A percentile compares a stretch with the other conserved stretches of the same genome.
Conservation (phyloP, 2,797 vertebrate genomes). For the Adelosebastes latens region DNA sequence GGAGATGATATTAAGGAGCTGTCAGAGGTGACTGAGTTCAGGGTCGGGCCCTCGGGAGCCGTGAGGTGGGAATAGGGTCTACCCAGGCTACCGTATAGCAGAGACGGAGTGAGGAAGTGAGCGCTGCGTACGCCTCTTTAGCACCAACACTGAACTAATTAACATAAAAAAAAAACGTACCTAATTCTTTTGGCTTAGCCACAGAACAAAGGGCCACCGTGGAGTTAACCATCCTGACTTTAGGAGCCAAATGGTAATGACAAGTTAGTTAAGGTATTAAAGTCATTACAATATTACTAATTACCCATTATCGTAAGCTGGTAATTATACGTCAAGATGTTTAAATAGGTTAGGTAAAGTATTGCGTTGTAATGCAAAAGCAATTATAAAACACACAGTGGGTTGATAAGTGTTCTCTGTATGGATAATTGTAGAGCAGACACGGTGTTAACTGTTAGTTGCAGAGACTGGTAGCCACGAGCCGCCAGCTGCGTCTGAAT, state of each 20-base stretch:
- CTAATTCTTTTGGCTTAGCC: slow-evolving; percentile 5
- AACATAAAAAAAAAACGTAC: not conserved
- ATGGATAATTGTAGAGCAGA: slow-evolving; percentile 67
- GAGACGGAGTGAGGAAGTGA: slow-evolving; percentile 17
- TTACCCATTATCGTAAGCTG: slow-evolving; percentile 39
- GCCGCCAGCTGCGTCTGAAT: slow-evolving; percentile 69
- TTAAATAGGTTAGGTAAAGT: slow-evolving; percentile 47
- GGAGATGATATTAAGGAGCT: slow-evolving; percentile 90
- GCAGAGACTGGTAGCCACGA: slow-evolving; percentile 56
- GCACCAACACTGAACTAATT: slow-evolving; percentile 18
- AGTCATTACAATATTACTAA: slow-evolving; percentile 45
- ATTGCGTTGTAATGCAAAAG: slow-evolving; percentile 29
- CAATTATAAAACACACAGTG: slow-evolving; percentile 45
- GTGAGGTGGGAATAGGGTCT: slow-evolving; percentile 79
- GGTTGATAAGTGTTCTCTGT: slow-evolving; percentile 46
- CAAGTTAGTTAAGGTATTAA: slow-evolving; percentile 29
- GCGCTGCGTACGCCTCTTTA: not conserved
- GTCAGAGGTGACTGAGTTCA: slow-evolving; percentile 87
- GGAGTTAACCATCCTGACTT: slow-evolving; percentile 1
- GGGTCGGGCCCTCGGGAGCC: slow-evolving; percentile 77
- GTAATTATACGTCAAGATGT: slow-evolving; percentile 51
- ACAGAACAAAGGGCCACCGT: not conserved
- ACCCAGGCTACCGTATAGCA: slow-evolving; percentile 48
- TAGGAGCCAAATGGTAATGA: slow-evolving; percentile 15
- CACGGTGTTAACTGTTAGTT: slow-evolving; percentile 60